phyloP scores from a whole-genome alignment of 2,797 vertebrate species.

The Alosa sapidissima region DNA sequence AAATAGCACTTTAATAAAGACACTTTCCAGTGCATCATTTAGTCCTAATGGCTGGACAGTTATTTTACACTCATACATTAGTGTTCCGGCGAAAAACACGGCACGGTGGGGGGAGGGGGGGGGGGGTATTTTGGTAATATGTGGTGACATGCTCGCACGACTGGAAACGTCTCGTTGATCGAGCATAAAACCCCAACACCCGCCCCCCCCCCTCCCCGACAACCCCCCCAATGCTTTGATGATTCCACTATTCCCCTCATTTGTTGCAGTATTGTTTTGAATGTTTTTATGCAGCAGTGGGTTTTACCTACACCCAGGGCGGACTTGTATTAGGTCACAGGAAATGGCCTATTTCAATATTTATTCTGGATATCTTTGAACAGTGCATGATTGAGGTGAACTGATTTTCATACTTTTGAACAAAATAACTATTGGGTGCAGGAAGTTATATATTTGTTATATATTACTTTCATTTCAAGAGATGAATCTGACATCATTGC shows the following conservation, averaged over 20 bases:
- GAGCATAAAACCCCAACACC: constrained; percentile 58
- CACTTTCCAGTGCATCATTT: constrained; percentile 61
- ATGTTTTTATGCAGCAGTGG: background rate
- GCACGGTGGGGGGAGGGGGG: constrained; percentile 42
- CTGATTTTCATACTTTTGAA: background rate
- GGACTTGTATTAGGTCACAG: background rate
- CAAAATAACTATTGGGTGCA: too few relatives aligned
- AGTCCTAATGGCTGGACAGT: constrained; percentile 58
- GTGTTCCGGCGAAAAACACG: constrained; percentile 52
- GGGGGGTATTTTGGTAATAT: constrained; percentile 46
- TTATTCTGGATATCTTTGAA: background rate
- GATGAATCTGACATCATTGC: background rate
- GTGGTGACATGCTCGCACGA: constrained; percentile 48
- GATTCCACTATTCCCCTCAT: background rate
- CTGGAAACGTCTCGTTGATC: constrained; percentile 41
- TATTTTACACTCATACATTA: constrained; percentile 56
- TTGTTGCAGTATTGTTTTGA: background rate
- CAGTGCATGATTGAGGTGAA: background rate
- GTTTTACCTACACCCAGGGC: background rate
- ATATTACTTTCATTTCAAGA: background rate
- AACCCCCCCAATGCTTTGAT: constrained; percentile 32
- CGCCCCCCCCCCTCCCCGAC: constrained; percentile 48
- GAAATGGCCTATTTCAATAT: background rate
- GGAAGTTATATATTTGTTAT: too few relatives aligned
- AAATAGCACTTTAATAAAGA: constrained; percentile 66